phyloP scores from a whole-genome alignment of 2,888 invertebrate genomes.

The Oasisia sp. region DNA sequence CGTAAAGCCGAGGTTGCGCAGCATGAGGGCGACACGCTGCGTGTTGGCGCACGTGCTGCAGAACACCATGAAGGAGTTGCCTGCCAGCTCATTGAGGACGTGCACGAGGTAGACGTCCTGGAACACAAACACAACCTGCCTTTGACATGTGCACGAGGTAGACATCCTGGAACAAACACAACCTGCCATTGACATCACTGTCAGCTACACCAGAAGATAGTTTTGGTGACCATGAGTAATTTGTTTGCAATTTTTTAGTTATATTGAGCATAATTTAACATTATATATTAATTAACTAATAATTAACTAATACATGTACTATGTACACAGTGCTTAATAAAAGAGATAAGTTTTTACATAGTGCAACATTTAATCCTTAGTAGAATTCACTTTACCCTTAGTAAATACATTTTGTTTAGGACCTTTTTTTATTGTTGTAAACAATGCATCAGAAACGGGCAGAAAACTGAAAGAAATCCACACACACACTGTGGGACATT shows the following conservation, averaged over 20 bases:
- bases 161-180: conserved; percentile 77
- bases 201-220: background rate
- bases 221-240: no score
- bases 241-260: no score
- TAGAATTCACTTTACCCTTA: no score
- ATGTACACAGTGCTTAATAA: background rate
- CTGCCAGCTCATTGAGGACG: conserved; percentile 92
- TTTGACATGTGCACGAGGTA: conserved; percentile 86
- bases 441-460: no score
- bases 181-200: background rate
- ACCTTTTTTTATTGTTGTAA: no score
- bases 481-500: no score
- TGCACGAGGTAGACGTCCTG: conserved; percentile 96
- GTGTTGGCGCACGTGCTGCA: conserved; percentile 95
- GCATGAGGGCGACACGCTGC: conserved; percentile 85
- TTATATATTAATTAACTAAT: no score
- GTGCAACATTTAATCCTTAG: no score
- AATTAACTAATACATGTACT: background rate
- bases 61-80: conserved; percentile 97
- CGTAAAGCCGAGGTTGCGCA: conserved; percentile 89
- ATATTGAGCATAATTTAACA: no score
- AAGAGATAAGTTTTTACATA: no score
- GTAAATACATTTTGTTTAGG: no score
- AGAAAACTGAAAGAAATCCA: no score
- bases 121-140: conserved; percentile 38